Conservation (phyloP, 2,113 vertebrate species). For the Platycercus adscitus region DNA sequence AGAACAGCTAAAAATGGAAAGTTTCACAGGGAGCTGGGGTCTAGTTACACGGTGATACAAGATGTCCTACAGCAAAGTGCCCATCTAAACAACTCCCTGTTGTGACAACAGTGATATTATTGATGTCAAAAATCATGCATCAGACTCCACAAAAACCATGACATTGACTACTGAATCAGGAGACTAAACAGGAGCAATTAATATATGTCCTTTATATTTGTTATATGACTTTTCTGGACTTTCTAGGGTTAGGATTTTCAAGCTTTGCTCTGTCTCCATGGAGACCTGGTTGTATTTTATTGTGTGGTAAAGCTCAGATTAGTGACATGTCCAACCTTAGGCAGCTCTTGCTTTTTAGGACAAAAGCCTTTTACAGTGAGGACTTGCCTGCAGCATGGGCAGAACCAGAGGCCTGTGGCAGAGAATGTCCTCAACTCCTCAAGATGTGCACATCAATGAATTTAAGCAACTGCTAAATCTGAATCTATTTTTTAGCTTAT, state of each 20-base stretch:
- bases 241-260: background rate
- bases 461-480: background rate
- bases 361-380: background rate
- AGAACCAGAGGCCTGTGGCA: background rate
- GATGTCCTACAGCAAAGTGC: background rate
- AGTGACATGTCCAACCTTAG: background rate
- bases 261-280: background rate
- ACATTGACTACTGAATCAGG: background rate
- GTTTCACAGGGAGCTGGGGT: conserved; percentile 41
- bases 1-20: conserved; percentile 72
- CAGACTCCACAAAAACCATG: background rate
- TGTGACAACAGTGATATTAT: background rate
- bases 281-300: background rate
- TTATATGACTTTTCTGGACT: background rate
- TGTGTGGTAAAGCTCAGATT: background rate
- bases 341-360: background rate
- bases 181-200: background rate
- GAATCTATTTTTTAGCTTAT: background rate
- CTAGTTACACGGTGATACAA: conserved; percentile 48
- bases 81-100: background rate
- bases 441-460: background rate
- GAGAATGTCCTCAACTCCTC: background rate
- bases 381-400: rapidly evolving
- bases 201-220: background rate
- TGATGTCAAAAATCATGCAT: background rate